phyloP scores from a whole-genome alignment of 2,797 vertebrate species.

The Iguana delicatissima region DNA sequence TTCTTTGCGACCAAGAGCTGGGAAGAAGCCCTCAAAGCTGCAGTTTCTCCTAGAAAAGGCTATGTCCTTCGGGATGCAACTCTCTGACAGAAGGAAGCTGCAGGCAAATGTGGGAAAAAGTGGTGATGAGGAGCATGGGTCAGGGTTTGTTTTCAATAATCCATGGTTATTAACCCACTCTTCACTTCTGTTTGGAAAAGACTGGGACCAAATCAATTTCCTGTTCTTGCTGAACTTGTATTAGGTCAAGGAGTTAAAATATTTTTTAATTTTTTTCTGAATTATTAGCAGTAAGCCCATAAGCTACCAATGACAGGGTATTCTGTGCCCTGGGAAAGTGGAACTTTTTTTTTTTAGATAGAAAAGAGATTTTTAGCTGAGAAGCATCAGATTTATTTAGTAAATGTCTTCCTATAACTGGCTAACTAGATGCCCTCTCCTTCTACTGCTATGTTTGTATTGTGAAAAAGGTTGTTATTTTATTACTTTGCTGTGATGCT shows the following conservation, averaged over 20 bases:
- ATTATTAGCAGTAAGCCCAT: neutral
- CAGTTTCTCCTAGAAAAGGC: slow-evolving; percentile 90
- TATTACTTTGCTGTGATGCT: neutral
- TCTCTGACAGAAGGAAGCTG: slow-evolving; percentile 24
- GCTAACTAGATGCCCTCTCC: neutral
- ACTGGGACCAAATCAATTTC: neutral
- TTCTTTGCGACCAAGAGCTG: slow-evolving; percentile 87
- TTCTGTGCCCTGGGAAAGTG: neutral
- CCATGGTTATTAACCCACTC: neutral
- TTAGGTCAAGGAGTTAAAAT: slow-evolving; percentile 11
- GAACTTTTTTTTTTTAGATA: neutral
- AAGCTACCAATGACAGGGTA: neutral
- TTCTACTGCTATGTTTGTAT: neutral
- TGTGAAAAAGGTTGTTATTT: neutral
- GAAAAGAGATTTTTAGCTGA: neutral
- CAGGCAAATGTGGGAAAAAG: neutral
- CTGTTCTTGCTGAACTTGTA: neutral
- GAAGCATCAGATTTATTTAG: neutral
- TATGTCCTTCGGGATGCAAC: slow-evolving; percentile 74
- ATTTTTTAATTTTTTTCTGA: neutral
- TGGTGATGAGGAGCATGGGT: neutral
- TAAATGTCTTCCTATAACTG: neutral
- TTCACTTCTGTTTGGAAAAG: neutral
- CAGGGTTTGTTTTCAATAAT: neutral
- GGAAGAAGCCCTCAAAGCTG: slow-evolving; percentile 84